Evolutionary conservation across 1,140 invertebrate genomes (phyloP).

Genomic region (Brachionus rotundiformis): DNA sequence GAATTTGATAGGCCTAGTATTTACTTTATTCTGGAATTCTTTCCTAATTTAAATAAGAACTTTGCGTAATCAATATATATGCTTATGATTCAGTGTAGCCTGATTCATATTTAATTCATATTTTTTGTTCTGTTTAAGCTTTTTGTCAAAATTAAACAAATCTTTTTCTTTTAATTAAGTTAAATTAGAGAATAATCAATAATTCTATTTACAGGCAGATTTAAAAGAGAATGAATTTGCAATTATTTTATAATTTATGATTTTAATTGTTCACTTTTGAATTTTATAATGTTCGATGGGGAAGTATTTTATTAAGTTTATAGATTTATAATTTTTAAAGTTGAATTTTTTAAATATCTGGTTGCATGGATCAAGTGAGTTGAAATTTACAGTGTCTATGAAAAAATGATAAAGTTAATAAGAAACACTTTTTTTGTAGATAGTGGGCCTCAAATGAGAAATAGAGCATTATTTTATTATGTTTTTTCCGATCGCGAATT

Average conservation of each 20-base stretch:
- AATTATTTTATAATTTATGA: not conserved
- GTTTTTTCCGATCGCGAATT: not conserved
- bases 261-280: not conserved
- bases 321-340: too few species aligned
- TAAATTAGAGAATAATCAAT: not conserved
- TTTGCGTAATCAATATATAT: too few species aligned
- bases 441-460: not conserved
- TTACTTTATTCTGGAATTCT: not conserved
- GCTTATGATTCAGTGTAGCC: too few species aligned
- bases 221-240: not conserved
- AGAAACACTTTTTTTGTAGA: not conserved
- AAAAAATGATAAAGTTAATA: not conserved
- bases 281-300: too few species aligned
- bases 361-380: not conserved
- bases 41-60: too few species aligned
- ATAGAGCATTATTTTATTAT: not conserved
- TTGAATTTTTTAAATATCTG: too few species aligned
- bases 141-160: not conserved
- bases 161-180: too few species aligned
- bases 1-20: not conserved
- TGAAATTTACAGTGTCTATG: constrained; percentile 14
- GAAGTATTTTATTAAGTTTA: too few species aligned
- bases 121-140: too few species aligned
- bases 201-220: not conserved
- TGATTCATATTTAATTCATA: too few species aligned